These are phyloP conservation scores for Phylloscopus collybita DNA, from an alignment of 2,797 vertebrate species.

Conservation along the genomic window DNA sequence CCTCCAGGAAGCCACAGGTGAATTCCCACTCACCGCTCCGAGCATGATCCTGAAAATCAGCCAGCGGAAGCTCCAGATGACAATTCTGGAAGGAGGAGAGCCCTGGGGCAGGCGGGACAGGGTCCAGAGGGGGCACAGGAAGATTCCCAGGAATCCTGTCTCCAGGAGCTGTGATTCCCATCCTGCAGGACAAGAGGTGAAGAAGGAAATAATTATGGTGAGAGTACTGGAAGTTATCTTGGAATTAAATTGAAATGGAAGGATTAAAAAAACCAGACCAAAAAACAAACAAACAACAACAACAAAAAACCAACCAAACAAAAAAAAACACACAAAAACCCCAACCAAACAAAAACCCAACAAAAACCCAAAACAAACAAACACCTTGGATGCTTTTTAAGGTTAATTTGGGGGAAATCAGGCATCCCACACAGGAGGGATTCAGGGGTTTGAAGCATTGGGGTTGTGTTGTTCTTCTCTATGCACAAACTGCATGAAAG, in stretches of 20 bases:
- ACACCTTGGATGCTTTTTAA: neutral
- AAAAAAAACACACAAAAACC: no score
- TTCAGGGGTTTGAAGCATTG: neutral
- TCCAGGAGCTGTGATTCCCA: conserved; percentile 98
- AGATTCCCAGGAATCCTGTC: conserved; percentile 92
- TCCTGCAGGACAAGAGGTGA: conserved; percentile 71
- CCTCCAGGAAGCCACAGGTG: accelerated
- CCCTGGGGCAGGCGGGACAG: conserved; percentile 80
- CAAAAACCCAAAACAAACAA: no score
- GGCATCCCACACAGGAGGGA: accelerated
- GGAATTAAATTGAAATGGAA: neutral
- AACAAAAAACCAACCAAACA: no score
- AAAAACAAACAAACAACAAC: no score
- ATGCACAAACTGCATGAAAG: accelerated
- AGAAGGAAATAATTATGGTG: neutral
- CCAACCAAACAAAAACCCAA: no score
- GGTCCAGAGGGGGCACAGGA: conserved; percentile 91
- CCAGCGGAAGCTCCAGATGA: conserved; percentile 94
- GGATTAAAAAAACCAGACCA: neutral
- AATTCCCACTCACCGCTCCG: conserved; percentile 87
- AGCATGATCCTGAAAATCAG: conserved; percentile 98
- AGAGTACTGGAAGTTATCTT: neutral
- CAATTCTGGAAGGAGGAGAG: conserved; percentile 83
- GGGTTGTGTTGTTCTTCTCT: neutral
- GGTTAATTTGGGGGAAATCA: no score